Percentiles rank a stretch among this genome's conserved stretches.
phyloP scores from a whole-genome alignment of 2,888 invertebrate species.

The Acanthosepion esculentum region DNA sequence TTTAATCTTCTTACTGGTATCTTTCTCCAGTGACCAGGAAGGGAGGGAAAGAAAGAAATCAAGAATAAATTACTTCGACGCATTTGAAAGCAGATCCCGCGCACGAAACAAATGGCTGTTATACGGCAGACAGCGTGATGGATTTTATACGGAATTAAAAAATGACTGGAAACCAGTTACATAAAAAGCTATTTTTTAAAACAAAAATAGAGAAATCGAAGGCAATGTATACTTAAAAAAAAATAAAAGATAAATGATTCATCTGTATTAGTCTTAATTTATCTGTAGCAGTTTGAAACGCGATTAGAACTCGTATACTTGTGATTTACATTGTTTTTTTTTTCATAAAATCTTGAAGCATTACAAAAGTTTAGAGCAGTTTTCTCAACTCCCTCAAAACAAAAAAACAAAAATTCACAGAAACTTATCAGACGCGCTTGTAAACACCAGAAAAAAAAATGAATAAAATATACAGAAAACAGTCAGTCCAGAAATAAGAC shows the following conservation, averaged over 20 bases:
- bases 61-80: neutral
- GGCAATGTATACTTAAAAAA: neutral
- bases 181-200: neutral
- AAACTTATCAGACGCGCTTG: no score
- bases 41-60: neutral
- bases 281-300: no score
- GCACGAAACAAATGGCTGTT: neutral
- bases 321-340: no score
- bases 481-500: no score
- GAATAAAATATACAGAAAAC: no score
- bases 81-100: neutral
- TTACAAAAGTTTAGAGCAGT: no score
- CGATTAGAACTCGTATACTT: no score
- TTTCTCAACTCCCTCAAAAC: no score
- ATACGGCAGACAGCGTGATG: neutral
- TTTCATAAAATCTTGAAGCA: no score
- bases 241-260: neutral
- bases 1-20: neutral
- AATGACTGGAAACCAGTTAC: neutral
- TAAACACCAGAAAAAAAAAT: no score
- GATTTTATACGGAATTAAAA: neutral
- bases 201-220: neutral
- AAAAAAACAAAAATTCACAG: no score
- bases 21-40: neutral
- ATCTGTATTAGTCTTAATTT: no score